phyloP scores from a whole-genome alignment of 2,113 vertebrate genomes.

The Girardinichthys multiradiatus region DNA sequence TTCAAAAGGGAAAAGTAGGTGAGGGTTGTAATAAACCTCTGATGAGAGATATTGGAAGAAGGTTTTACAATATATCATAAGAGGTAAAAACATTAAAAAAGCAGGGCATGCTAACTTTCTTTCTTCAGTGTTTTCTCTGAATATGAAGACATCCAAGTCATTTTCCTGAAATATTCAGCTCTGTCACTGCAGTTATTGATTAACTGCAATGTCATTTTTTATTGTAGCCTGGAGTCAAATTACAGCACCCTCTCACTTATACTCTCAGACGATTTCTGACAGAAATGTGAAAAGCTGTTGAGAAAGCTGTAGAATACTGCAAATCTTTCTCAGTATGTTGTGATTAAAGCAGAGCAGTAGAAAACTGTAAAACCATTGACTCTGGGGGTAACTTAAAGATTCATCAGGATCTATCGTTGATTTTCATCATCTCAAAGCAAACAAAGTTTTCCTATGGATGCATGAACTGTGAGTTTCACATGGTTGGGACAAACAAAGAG shows the following conservation, averaged over 20 bases:
- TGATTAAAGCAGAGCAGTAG: constrained; percentile 45
- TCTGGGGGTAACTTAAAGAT: constrained; percentile 28
- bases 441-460: neutral
- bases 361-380: constrained; percentile 20
- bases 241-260: constrained; percentile 46
- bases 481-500: constrained; percentile 3
- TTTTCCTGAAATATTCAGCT: constrained; percentile 58
- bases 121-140: constrained; percentile 18
- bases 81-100: constrained; percentile 1
- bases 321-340: constrained; percentile 63
- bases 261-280: constrained; percentile 65
- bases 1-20: neutral
- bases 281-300: constrained; percentile 50
- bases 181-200: constrained; percentile 56
- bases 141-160: constrained; percentile 58
- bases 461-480: neutral
- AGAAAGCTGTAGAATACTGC: constrained; percentile 66
- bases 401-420: constrained; percentile 39
- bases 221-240: constrained; percentile 60
- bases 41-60: neutral
- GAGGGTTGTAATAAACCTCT: neutral
- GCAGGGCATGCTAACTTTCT: constrained; percentile 2
- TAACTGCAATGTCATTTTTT: constrained; percentile 52
- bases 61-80: no score
- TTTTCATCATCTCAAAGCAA: neutral